These are phyloP conservation scores for Ectobius pallidus DNA, from an alignment of 2,888 invertebrate genomes.

Conservation along the genomic window DNA sequence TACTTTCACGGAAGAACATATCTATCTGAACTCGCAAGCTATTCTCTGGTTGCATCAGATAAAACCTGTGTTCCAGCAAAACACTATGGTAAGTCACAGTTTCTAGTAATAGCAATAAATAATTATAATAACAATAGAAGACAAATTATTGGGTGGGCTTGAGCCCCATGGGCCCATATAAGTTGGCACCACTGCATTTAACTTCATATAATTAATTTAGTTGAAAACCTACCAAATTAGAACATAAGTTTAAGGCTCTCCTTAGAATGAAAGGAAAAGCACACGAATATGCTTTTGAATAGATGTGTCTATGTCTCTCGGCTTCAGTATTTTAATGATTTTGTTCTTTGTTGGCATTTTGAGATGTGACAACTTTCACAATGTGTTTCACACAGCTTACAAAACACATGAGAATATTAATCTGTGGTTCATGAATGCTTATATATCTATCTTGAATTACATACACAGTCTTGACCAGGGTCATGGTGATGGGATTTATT, in stretches of 20 bases:
- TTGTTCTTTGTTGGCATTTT: not conserved
- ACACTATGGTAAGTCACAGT: slow-evolving; percentile 61
- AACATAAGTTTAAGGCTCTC: not conserved
- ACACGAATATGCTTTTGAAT: not conserved
- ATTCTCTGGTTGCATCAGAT: slow-evolving; percentile 85
- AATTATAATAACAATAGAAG: no score
- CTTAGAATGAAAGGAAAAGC: not conserved
- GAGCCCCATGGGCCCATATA: no score
- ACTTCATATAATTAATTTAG: not conserved
- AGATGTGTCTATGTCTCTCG: not conserved
- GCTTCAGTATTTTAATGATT: not conserved
- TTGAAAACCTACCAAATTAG: not conserved
- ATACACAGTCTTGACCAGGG: no score
- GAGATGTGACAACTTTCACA: not conserved
- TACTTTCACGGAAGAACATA: slow-evolving; percentile 73
- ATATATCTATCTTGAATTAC: no score
- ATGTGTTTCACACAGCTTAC: no score
- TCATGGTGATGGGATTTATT: no score
- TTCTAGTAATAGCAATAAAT: no score
- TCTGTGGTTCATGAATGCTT: no score
- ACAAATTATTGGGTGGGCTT: no score
- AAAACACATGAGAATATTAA: no score
- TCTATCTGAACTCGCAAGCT: slow-evolving; percentile 79
- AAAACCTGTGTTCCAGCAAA: slow-evolving; percentile 79
- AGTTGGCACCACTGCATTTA: no score